Conservation (phyloP, 2,888 invertebrate species). For the Orthosia cruda region DNA sequence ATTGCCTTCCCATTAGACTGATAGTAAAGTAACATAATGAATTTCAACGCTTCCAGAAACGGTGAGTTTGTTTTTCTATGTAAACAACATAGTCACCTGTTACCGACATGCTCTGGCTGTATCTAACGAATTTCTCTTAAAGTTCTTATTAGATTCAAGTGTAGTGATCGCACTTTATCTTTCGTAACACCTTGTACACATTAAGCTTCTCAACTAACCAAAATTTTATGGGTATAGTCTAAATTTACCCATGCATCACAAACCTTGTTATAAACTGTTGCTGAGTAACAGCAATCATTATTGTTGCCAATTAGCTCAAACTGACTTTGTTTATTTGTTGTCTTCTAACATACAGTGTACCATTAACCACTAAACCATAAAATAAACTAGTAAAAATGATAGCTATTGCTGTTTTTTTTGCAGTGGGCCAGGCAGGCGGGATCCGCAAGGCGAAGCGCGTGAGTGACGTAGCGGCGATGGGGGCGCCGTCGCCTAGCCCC, state of each 20-base stretch:
- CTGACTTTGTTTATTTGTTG: too few relatives aligned
- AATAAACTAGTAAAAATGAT: neutral
- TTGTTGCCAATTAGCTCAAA: neutral
- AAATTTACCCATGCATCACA: conserved; percentile 7
- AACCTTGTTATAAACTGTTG: conserved; percentile 6
- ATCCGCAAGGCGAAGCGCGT: conserved; percentile 93
- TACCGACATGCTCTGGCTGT: conserved; percentile 34
- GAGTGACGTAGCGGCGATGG: conserved; percentile 94
- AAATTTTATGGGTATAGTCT: neutral
- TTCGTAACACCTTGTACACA: conserved; percentile 6
- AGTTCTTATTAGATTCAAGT: conserved; percentile 31
- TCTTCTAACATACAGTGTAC: neutral
- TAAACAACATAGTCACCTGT: conserved; percentile 38
- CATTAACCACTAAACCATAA: neutral
- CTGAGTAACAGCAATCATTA: conserved; percentile 13
- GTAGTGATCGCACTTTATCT: neutral
- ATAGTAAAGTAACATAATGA: conserved; percentile 78
- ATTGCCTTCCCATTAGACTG: conserved; percentile 69
- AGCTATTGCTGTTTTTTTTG: conserved; percentile 49
- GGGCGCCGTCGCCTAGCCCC: conserved; percentile 88
- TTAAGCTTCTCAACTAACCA: neutral
- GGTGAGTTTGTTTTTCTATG: conserved; percentile 75
- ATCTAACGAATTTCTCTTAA: conserved; percentile 19
- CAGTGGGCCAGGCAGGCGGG: conserved; percentile 84
- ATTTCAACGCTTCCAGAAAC: conserved; percentile 90